Evolutionary conservation across 2,113 vertebrate genomes (phyloP).

Genomic region (Nannobrachium achirus): DNA sequence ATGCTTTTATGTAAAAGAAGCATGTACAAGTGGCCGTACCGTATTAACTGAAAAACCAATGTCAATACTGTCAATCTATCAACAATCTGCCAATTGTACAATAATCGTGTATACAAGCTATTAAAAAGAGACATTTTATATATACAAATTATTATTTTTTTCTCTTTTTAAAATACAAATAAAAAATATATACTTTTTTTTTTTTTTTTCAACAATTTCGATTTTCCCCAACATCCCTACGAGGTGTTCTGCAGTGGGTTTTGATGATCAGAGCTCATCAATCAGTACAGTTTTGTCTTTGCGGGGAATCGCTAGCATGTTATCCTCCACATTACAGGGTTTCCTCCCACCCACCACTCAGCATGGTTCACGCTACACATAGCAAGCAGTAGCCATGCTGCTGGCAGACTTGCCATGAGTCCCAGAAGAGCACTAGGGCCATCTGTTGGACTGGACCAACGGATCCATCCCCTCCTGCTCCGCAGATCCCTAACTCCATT

Average conservation of each 20-base stretch:
- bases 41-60: too few species aligned
- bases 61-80: too few species aligned
- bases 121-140: too few species aligned
- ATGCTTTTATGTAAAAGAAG: neutral
- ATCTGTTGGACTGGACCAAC: constrained; percentile 38
- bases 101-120: too few species aligned
- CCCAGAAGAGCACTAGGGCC: constrained; percentile 38
- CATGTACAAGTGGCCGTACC: neutral
- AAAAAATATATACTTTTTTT: too few species aligned
- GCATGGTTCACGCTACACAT: neutral
- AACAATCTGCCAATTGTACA: too few species aligned
- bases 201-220: too few species aligned
- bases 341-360: constrained; percentile 1
- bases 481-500: neutral
- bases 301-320: neutral
- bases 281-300: too few species aligned
- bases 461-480: neutral
- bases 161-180: too few species aligned
- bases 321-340: too few species aligned
- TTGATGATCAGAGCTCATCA: constrained; percentile 15
- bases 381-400: constrained; percentile 13
- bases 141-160: too few species aligned
- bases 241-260: neutral
- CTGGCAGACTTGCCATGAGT: constrained; percentile 25
- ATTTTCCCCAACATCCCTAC: neutral